Evolutionary conservation across 2,113 vertebrate genomes (phyloP), one percentile per base, ranked within the genome.

Genomic region (Cyrtonyx montezumae): DNA sequence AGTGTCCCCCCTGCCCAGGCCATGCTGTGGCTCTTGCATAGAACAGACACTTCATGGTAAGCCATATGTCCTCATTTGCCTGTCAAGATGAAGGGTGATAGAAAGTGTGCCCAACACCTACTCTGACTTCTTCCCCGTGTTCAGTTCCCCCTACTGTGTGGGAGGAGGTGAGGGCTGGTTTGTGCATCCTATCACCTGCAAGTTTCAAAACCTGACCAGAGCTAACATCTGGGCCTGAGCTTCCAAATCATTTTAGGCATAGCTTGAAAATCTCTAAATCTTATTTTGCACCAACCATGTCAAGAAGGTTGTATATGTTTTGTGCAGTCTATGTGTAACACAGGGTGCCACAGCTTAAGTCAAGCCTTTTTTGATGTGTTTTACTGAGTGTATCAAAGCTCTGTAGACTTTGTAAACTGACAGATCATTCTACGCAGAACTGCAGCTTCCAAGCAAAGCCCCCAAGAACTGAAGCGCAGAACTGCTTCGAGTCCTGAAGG

Each of bases 401-500:
- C 49, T 67, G 7, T 84, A 79, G 46, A 68, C 49, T 77, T 67
- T 63, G 11, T 51, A 93, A 94, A 56, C n/a, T 37, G 78, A 55
- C 78, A 87, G n/a, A 88, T 88, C 28, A 53, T 87, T 76, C 74
- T 55, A 75, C 67, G 63, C 1, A 2, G 23, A 87, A 82, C 71
- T 78, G 46, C 65, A 70, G 43, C 53, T 91, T 87, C 48, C 71
- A 87, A 70, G 69, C 56, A 85, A 80, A 67, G 30, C 55, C 69
- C 56, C 36, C 28, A 28, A 59, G 80, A 88, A 32, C 67, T 53
- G 82, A 83, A 46, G 42, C 1, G 2, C 18, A 3, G 90, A 87
- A 71, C 51, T 0, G n/a, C 75, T 89, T 88, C 59, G 43, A 89
- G 75, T 92, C 71, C 90, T 86, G 55, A 90, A 85, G 87, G 91